Conservation (phyloP, 2,888 invertebrate species). For the Alentia gelatinosa region DNA sequence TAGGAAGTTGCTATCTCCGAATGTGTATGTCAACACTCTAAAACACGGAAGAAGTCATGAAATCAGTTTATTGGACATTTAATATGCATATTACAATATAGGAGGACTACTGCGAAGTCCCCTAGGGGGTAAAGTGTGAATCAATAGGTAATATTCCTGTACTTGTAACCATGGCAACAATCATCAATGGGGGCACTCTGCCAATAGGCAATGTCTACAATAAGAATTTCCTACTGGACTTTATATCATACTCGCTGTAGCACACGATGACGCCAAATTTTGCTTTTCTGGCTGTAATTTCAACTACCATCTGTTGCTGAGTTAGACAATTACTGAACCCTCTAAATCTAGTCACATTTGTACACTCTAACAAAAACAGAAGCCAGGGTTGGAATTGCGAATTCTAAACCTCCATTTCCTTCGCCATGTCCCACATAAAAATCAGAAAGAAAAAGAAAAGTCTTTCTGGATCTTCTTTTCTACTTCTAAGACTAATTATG, state of each 20-base stretch:
- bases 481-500: background rate
- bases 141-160: background rate
- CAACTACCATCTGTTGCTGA: background rate
- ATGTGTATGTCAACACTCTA: too few relatives aligned
- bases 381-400: background rate
- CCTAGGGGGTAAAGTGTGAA: conserved; percentile 26
- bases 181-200: background rate
- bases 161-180: conserved; percentile 1
- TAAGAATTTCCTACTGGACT: background rate
- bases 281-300: background rate
- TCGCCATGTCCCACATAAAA: background rate
- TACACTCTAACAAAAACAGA: background rate
- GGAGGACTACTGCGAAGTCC: conserved; percentile 8
- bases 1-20: too few relatives aligned
- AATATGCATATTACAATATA: conserved; percentile 34
- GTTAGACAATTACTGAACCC: background rate
- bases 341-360: background rate
- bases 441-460: background rate
- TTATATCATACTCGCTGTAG: background rate
- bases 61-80: conserved; percentile 32
- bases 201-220: background rate
- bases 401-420: too few relatives aligned
- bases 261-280: background rate
- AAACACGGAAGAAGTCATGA: background rate
- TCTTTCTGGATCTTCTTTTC: background rate